These are phyloP conservation scores for Aphrophora alni DNA, from an alignment of 2,888 invertebrate species.

Conservation along the genomic window DNA sequence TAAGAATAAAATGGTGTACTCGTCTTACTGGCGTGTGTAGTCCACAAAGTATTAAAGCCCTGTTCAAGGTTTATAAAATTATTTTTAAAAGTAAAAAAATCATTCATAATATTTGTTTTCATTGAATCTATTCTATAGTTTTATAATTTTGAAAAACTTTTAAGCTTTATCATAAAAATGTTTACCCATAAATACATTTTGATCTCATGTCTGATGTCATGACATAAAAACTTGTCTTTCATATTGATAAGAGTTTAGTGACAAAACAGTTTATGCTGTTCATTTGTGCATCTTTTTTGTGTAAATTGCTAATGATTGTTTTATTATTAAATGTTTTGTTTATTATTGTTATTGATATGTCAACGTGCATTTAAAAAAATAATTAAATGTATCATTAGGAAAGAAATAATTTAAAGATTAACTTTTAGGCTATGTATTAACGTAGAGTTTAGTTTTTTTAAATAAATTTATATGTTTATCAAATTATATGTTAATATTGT, in stretches of 20 bases:
- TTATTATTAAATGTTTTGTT: background rate
- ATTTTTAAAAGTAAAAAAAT: background rate
- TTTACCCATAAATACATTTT: background rate
- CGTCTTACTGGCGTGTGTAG: too few relatives aligned
- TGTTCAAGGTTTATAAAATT: background rate
- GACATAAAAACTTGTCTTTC: constrained; percentile 6
- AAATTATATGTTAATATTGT: background rate
- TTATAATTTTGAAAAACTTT: background rate
- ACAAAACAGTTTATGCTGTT: background rate
- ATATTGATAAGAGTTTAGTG: background rate
- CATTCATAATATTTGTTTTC: background rate
- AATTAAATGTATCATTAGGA: background rate
- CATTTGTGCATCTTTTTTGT: too few relatives aligned
- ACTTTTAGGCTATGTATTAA: background rate
- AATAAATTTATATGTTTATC: background rate
- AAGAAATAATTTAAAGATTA: background rate
- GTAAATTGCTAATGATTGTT: too few relatives aligned
- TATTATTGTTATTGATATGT: background rate
- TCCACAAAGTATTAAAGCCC: too few relatives aligned
- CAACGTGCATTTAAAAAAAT: background rate
- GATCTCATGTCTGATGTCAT: constrained; percentile 2
- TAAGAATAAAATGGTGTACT: too few relatives aligned
- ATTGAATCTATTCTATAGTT: background rate
- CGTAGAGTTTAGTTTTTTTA: background rate
- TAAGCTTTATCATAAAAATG: background rate